Base-by-base conservation (phyloP, 2,113 vertebrate genomes). In the Hepsetus odoe region DNA sequence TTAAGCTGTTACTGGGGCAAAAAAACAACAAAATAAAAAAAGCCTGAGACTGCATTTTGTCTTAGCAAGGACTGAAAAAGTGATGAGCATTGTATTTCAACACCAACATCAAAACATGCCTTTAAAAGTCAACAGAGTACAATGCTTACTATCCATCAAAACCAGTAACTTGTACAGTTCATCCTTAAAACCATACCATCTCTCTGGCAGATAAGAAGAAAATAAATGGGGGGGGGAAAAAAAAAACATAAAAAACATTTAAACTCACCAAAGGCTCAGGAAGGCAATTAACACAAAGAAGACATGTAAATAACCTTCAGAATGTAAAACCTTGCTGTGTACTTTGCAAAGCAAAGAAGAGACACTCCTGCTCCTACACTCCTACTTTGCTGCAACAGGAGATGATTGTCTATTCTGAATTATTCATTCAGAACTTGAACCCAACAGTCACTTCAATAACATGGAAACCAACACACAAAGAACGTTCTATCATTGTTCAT, bases 361-460 rank as follows among this genome's bases (percentile, higher is more conserved):
- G 59, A 59, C 38, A 73, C 49, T 44, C 56, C 62, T 65, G 51
- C 73, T 59, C 49, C 16, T 10, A 59, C 38, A 73, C 49, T 44
- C 56, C 62, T 65, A 59, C 73, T 59, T 40, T n/a, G 9, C 14
- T 33, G 65, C 33, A 32, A 77, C 70, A 72, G 18, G 80, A 51
- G 64, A 73, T 22, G 14, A 83, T 85, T 76, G 77, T 30, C 11
- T 1, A 24, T 9, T 35, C 16, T 92, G 76, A 92, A 91, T 92
- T 55, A 92, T 92, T 91, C 16, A 92, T 81, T 70, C 42, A 69
- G 33, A 12, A 70, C 56, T 72, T 71, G 30, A 11, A 72, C 65
- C 72, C 65, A 30, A 81, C 79, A 80, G 46, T 87, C 82, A 83
- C 70, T 75, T 55, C 72, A 42, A 86, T 67, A 61, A 28, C 58